phyloP scores from a whole-genome alignment of 2,888 invertebrate species.

The Dynastes tityus region DNA sequence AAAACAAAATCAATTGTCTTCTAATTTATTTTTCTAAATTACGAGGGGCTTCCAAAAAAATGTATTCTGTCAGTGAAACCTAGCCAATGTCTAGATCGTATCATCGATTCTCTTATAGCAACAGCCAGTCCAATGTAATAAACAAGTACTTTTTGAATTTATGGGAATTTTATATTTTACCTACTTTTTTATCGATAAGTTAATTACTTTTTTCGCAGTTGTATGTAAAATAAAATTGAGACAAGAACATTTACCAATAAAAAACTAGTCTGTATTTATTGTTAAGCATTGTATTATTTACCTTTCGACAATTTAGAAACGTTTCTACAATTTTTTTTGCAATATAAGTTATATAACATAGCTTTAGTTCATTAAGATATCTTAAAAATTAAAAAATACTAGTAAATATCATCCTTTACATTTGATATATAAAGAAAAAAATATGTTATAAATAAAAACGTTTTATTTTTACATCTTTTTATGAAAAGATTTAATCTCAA shows the following conservation, averaged over 20 bases:
- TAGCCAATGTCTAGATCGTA: conserved; percentile 1
- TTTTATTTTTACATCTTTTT: not conserved
- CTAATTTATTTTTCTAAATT: not conserved
- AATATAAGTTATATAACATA: no score
- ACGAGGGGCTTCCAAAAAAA: not conserved
- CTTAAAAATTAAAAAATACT: no score
- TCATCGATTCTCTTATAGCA: not conserved
- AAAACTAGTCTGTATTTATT: conserved; percentile 52
- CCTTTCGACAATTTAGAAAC: not conserved
- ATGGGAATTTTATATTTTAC: conserved; percentile 40
- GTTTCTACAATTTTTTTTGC: no score
- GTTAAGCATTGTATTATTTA: conserved; percentile 39
- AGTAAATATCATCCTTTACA: no score
- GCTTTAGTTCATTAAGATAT: no score
- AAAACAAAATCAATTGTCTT: not conserved
- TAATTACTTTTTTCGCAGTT: conserved; percentile 46
- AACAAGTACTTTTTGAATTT: conserved; percentile 37
- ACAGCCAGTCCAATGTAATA: conserved; percentile 35
- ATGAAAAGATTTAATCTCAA: not conserved
- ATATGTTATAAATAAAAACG: not conserved
- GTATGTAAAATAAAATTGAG: conserved; percentile 47
- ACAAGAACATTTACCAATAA: conserved; percentile 50
- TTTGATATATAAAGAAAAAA: not conserved
- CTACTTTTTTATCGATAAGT: conserved; percentile 38
- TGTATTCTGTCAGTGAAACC: not conserved